Evolutionary conservation across 53 echinoderm and acorn worm genomes (phyloP).

Genomic region (Temnopleurus reevesii): DNA sequence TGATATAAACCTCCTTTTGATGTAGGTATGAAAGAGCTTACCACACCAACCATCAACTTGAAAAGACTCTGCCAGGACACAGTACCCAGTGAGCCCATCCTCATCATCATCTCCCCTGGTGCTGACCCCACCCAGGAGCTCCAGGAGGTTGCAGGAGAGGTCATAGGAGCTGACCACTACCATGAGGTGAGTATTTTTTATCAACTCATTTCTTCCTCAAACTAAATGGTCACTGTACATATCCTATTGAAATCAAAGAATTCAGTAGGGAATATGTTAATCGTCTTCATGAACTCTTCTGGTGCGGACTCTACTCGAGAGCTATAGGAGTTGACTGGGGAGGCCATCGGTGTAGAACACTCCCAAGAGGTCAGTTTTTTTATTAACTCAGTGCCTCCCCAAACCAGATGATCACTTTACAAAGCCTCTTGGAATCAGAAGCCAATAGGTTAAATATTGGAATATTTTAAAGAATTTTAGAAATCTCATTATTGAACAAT

Average conservation of each 20-base stretch:
- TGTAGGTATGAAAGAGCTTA: constrained; percentile 93
- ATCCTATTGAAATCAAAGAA: too few species aligned
- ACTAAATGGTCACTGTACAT: too few species aligned
- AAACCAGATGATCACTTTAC: too few species aligned
- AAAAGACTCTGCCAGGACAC: constrained; percentile 90
- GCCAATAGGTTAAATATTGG: too few species aligned
- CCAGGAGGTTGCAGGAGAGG: constrained; percentile 90
- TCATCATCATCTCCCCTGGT: constrained; percentile 87
- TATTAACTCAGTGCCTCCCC: too few species aligned
- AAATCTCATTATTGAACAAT: too few species aligned
- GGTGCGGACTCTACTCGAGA: constrained; percentile 92
- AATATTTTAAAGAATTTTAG: too few species aligned
- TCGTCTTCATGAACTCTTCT: constrained; percentile 83
- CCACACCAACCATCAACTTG: constrained; percentile 84
- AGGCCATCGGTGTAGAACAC: constrained; percentile 87
- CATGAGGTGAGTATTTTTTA: constrained; percentile 91
- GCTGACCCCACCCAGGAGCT: constrained; percentile 92
- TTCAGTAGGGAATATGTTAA: too few species aligned
- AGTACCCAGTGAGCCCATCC: constrained; percentile 84
- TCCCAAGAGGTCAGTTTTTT: constrained; percentile 95
- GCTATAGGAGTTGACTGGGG: constrained; percentile 88
- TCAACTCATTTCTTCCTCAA: too few species aligned
- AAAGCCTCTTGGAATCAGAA: too few species aligned
- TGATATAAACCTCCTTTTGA: too few species aligned
- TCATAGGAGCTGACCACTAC: constrained; percentile 88